Evolutionary conservation across 2,888 invertebrate genomes (phyloP).

Genomic region (Sclerodermus sp.): DNA sequence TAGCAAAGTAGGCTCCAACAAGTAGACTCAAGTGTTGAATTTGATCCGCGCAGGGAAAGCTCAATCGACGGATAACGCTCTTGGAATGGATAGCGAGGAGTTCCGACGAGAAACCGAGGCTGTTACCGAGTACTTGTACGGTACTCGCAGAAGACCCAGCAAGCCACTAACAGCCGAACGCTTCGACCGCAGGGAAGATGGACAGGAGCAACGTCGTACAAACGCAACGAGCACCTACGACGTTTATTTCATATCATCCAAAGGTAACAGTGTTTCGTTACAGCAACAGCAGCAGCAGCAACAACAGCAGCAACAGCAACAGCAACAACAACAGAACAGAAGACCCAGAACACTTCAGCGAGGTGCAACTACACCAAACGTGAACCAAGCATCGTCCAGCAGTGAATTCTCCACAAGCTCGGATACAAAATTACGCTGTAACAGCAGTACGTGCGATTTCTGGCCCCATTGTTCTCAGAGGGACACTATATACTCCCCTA

Average conservation of each 20-base stretch:
- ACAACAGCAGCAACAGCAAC: conserved; percentile 47
- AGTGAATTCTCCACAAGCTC: conserved; percentile 40
- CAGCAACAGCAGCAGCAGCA: conserved; percentile 46
- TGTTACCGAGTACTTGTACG: conserved; percentile 63
- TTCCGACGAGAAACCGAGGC: conserved; percentile 62
- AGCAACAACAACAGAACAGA: conserved; percentile 49
- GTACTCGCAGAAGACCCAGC: conserved; percentile 59
- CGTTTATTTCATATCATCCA: conserved; percentile 49
- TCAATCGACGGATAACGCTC: conserved; percentile 50
- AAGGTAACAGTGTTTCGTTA: conserved; percentile 48
- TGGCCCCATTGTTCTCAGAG: conserved; percentile 66
- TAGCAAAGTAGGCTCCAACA: no score
- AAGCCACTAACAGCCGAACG: conserved; percentile 45
- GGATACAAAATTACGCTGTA: conserved; percentile 57
- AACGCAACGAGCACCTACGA: conserved; percentile 38
- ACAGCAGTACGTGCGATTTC: conserved; percentile 64
- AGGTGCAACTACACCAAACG: conserved; percentile 59
- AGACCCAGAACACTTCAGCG: conserved; percentile 57
- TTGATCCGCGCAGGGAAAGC: conserved; percentile 51
- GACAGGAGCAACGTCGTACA: conserved; percentile 34
- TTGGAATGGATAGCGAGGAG: conserved; percentile 60
- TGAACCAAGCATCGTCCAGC: conserved; percentile 32
- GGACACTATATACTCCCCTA: conserved; percentile 50
- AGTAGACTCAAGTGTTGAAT: no score
- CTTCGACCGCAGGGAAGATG: conserved; percentile 48